Conservation (phyloP, 2,888 invertebrate genomes). For the Caradrina clavipalpis region DNA sequence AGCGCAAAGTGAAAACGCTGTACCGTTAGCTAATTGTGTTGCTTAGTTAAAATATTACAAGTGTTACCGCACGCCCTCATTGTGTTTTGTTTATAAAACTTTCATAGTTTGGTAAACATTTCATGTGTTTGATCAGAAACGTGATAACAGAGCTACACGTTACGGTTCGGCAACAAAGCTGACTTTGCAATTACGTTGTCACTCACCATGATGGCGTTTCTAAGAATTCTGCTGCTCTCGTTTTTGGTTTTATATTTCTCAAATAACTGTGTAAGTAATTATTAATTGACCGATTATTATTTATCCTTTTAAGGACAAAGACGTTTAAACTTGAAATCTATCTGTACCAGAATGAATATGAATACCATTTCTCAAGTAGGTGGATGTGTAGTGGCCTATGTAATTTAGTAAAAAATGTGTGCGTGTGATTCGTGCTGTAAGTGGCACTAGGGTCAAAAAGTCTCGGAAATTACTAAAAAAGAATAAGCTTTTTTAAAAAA, state of each 20-base stretch:
- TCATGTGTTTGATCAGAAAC: constrained; percentile 14
- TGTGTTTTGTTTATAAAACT: constrained; percentile 62
- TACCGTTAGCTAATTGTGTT: constrained; percentile 30
- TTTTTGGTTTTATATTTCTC: constrained; percentile 50
- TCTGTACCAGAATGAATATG: too few species aligned
- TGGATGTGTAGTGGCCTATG: too few species aligned
- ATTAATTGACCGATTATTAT: background rate
- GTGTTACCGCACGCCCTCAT: constrained; percentile 44
- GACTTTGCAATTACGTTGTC: constrained; percentile 31
- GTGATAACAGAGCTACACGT: constrained; percentile 36
- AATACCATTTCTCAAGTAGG: too few species aligned
- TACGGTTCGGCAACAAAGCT: constrained; percentile 11
- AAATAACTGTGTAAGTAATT: constrained; percentile 55
- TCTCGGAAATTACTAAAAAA: too few species aligned
- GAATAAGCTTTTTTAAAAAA: too few species aligned
- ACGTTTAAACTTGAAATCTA: too few species aligned
- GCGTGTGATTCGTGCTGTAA: too few species aligned
- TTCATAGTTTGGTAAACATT: constrained; percentile 52
- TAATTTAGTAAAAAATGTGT: too few species aligned
- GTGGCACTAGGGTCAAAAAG: too few species aligned
- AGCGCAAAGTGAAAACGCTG: constrained; percentile 3
- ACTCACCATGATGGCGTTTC: constrained; percentile 50
- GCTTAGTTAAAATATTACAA: constrained; percentile 40
- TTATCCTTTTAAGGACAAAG: too few species aligned
- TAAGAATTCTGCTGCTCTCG: constrained; percentile 48